Conservation (phyloP, 2,113 vertebrate genomes). For the Corythornis madagascariensis region DNA sequence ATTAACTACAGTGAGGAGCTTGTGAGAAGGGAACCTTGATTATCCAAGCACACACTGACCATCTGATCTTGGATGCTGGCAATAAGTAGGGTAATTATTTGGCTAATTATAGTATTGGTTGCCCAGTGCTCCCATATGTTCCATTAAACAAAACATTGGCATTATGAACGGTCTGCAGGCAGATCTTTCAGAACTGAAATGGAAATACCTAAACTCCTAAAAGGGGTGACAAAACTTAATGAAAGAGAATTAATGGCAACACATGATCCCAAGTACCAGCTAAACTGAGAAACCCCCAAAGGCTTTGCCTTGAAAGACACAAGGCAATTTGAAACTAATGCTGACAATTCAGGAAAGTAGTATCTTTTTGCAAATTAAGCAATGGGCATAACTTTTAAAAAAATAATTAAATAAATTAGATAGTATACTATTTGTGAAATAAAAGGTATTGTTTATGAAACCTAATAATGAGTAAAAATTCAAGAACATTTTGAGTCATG, state of each 20-base stretch:
- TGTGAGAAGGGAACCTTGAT: neutral
- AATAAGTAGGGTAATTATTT: conserved; percentile 29
- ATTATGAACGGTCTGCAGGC: neutral
- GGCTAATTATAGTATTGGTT: conserved; percentile 23
- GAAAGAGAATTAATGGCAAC: neutral
- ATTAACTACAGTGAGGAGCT: neutral
- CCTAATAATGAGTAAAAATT: neutral
- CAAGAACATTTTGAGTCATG: neutral
- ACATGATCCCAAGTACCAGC: neutral
- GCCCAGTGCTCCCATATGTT: neutral
- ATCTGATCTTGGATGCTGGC: conserved; percentile 15
- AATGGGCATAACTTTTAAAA: neutral
- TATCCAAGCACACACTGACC: conserved; percentile 18
- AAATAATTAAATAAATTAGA: neutral
- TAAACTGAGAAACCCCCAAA: neutral
- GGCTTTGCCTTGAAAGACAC: neutral
- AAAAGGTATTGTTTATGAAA: neutral
- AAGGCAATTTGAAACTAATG: neutral
- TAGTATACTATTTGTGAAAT: neutral
- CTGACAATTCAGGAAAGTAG: neutral
- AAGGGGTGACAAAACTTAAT: neutral
- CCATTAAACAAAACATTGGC: conserved; percentile 2
- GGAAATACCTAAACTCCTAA: neutral
- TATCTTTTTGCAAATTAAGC: neutral
- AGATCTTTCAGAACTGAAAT: neutral